Conservation (phyloP, 2,888 invertebrate species). For the Unio delphinus region DNA sequence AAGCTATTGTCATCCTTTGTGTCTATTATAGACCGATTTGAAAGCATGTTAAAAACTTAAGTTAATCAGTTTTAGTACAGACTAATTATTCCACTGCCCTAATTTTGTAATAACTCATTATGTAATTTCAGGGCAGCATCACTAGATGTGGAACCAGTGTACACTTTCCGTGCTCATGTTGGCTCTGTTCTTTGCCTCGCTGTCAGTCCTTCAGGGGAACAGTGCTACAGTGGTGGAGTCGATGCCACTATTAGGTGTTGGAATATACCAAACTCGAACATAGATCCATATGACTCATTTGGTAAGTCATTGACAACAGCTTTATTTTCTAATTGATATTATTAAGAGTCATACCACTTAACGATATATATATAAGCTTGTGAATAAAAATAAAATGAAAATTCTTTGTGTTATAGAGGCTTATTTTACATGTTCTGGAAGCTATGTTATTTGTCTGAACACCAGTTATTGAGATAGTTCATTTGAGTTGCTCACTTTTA, state of each 20-base stretch:
- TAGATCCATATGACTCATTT: conserved; percentile 97
- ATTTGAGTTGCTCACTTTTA: too few relatives aligned
- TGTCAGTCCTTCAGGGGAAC: conserved; percentile 92
- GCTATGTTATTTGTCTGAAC: too few relatives aligned
- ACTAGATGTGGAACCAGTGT: conserved; percentile 97
- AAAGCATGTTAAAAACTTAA: not conserved
- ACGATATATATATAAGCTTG: too few relatives aligned
- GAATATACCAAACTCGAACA: conserved; percentile 92
- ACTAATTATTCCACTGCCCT: not conserved
- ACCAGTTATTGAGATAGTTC: too few relatives aligned
- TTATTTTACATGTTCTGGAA: too few relatives aligned
- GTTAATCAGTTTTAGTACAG: not conserved
- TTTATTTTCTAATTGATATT: too few relatives aligned
- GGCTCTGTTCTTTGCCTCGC: conserved; percentile 95
- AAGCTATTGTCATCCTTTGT: too few relatives aligned
- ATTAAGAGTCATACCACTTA: too few relatives aligned
- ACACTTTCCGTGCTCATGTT: conserved; percentile 95
- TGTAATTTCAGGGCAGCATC: conserved; percentile 75
- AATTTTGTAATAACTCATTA: not conserved
- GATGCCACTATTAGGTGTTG: conserved; percentile 97
- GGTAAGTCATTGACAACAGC: conserved; percentile 68
- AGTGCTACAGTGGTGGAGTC: conserved; percentile 94
- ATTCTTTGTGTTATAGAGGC: too few relatives aligned
- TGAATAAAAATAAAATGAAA: too few relatives aligned
- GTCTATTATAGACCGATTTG: too few relatives aligned